Percentiles rank a stretch among this genome's conserved stretches.
These are phyloP conservation scores for Clarias fuscus DNA, from an alignment of 2,797 vertebrate species.

Conservation along the genomic window DNA sequence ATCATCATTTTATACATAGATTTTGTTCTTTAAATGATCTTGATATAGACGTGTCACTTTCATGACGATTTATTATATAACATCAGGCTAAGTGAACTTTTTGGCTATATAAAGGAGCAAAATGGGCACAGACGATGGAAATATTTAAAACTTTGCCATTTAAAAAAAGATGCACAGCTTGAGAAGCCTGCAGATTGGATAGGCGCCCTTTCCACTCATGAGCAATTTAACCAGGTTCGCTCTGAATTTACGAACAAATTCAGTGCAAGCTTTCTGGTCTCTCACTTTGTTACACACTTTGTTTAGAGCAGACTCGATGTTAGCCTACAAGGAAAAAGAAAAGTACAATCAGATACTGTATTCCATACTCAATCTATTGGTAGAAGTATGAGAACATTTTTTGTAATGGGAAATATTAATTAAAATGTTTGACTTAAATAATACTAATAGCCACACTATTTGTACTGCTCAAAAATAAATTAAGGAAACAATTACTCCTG, in stretches of 20 bases:
- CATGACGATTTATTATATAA: not conserved
- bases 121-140: not conserved
- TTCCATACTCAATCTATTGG: not conserved
- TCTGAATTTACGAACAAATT: constrained; percentile 40
- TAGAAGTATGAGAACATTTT: not conserved
- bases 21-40: not conserved
- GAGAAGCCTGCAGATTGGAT: not conserved
- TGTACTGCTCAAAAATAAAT: too few species aligned
- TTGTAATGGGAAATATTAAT: not conserved
- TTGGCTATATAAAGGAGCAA: too few species aligned
- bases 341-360: not conserved
- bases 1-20: not conserved
- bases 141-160: not conserved
- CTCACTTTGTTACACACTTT: constrained; percentile 36
- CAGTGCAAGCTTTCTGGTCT: constrained; percentile 26
- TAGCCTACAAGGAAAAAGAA: constrained; percentile 36
- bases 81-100: not conserved
- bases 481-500: too few species aligned
- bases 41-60: too few species aligned
- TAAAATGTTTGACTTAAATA: not conserved
- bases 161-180: not conserved
- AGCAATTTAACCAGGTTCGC: constrained; percentile 54
- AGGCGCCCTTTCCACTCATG: not conserved
- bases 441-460: too few species aligned
- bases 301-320: constrained; percentile 12